Conservation (phyloP, 2,797 vertebrate genomes). For the Tauraco hartlaubi region DNA sequence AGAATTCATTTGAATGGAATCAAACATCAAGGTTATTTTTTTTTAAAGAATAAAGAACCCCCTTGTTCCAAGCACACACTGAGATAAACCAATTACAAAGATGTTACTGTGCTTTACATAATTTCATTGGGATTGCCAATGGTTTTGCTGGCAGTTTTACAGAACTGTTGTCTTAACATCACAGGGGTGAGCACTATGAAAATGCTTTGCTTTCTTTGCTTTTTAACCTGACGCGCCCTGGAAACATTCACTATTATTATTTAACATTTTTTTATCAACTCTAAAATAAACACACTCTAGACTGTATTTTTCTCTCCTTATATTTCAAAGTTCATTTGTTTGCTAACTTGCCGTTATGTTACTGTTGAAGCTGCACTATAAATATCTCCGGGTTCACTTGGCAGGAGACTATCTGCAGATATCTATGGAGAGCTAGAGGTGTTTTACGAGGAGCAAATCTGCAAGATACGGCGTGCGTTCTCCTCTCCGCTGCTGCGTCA, state of each 20-base stretch:
- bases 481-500: not conserved
- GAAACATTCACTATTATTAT: not conserved
- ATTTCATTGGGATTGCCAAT: not conserved
- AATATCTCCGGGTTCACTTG: not conserved
- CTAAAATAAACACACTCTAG: not conserved
- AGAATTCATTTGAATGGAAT: not conserved
- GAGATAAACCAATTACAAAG: slow-evolving; percentile 1
- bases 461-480: not conserved
- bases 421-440: not conserved
- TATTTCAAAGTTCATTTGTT: slow-evolving; percentile 17
- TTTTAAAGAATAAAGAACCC: not conserved
- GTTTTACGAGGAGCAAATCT: not conserved
- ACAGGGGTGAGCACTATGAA: not conserved
- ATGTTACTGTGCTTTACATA: not conserved
- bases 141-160: not conserved
- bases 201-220: not conserved
- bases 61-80: not conserved
- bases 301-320: not conserved
- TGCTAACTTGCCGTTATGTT: not conserved
- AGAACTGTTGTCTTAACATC: not conserved
- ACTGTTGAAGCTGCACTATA: slow-evolving; percentile 10
- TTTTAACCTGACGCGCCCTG: not conserved
- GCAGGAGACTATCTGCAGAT: not conserved
- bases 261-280: not conserved
- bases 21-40: not conserved